A percentile compares a stretch with the other conserved stretches of the same genome.
Conservation (phyloP, 2,888 invertebrate genomes). For the Drosophila helvetica region DNA sequence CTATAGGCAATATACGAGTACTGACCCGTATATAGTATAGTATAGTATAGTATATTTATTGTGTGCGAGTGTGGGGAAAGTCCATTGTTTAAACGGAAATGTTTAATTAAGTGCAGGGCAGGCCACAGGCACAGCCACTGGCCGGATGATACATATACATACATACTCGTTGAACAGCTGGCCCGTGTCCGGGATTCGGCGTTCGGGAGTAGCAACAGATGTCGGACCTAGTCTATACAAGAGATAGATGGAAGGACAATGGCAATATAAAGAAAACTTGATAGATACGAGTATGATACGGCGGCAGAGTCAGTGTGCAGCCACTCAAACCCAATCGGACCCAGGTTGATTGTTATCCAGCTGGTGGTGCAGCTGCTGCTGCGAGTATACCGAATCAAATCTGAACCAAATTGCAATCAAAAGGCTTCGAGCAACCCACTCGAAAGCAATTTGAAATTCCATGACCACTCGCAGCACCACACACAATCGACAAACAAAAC, state of each 20-base stretch:
- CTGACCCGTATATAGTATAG: background rate
- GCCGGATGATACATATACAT: constrained; percentile 4
- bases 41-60: background rate
- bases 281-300: constrained; percentile 1
- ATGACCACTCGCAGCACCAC: constrained; percentile 58
- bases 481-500: constrained; percentile 30
- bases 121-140: constrained; percentile 7
- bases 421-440: constrained; percentile 53
- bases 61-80: constrained; percentile 6
- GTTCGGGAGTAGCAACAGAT: constrained; percentile 14
- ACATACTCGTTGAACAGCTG: background rate
- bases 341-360: constrained; percentile 32
- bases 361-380: constrained; percentile 3
- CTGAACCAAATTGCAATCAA: constrained; percentile 36
- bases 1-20: constrained; percentile 14
- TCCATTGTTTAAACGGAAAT: constrained; percentile 42
- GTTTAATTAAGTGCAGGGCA: constrained; percentile 53
- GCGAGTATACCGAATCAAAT: constrained; percentile 23
- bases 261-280: background rate
- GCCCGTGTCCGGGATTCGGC: background rate
- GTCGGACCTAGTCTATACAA: constrained; percentile 1
- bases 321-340: background rate
- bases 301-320: background rate
- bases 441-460: constrained; percentile 62
- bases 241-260: background rate